These are phyloP conservation scores for Ischnura elegans DNA, from an alignment of 2,888 invertebrate genomes.

Conservation along the genomic window DNA sequence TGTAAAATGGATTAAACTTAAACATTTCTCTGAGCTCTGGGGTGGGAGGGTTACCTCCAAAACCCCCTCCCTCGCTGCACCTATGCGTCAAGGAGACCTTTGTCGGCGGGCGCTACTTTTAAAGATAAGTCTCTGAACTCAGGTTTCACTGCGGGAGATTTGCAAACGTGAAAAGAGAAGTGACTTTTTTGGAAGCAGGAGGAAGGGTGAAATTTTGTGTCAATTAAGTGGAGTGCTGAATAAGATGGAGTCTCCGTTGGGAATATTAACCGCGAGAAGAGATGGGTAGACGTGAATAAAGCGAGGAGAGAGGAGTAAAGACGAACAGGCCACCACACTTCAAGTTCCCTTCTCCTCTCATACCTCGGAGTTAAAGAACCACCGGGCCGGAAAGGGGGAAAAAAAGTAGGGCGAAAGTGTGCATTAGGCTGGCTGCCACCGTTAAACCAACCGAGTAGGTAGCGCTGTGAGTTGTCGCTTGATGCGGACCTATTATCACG, in stretches of 20 bases:
- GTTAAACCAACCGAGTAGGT: background rate
- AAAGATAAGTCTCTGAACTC: too few species aligned
- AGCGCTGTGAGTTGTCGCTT: too few species aligned
- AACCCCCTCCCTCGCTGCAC: too few species aligned
- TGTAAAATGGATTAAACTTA: too few species aligned
- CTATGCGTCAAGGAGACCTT: too few species aligned
- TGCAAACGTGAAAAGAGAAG: too few species aligned
- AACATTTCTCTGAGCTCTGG: too few species aligned
- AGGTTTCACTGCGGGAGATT: too few species aligned
- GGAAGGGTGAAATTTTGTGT: background rate
- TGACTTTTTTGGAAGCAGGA: background rate
- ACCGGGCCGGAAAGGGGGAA: background rate
- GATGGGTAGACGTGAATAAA: background rate
- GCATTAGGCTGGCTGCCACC: background rate
- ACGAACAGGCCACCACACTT: background rate
- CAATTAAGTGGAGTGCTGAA: constrained; percentile 15
- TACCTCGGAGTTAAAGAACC: background rate
- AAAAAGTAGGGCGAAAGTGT: background rate
- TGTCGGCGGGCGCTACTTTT: too few species aligned
- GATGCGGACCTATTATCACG: too few species aligned
- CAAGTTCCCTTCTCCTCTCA: background rate
- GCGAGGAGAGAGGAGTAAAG: background rate
- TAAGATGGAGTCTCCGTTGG: background rate
- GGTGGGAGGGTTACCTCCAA: too few species aligned
- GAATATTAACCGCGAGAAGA: background rate